Conservation (phyloP, 2,113 vertebrate species). For the Prolemur simus region DNA sequence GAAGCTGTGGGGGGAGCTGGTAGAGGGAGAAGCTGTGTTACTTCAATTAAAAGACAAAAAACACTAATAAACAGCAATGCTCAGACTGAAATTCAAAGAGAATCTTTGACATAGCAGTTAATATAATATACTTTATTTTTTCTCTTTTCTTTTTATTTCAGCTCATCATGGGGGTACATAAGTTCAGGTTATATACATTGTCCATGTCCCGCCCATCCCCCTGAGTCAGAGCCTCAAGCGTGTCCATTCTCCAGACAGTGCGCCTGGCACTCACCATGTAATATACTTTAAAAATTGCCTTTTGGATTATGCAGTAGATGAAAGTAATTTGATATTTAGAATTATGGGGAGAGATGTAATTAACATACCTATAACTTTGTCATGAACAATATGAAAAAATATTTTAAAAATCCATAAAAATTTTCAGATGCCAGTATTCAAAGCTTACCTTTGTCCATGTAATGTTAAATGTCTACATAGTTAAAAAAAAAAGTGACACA, state of each 20-base stretch:
- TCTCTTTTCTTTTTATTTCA: too few species aligned
- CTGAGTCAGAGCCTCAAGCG: too few species aligned
- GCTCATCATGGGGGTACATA: too few species aligned
- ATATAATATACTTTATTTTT: background rate
- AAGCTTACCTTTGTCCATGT: background rate
- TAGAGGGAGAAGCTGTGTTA: background rate
- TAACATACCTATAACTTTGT: background rate
- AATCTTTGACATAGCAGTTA: background rate
- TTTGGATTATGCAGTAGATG: background rate
- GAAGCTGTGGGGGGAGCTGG: too few species aligned
- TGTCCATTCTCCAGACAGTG: too few species aligned
- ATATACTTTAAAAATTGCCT: background rate
- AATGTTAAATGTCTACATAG: background rate
- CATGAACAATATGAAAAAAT: background rate
- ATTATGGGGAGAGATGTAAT: background rate
- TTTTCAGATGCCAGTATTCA: background rate
- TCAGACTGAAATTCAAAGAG: background rate
- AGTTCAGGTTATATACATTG: too few species aligned
- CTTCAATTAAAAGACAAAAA: background rate
- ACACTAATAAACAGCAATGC: background rate
- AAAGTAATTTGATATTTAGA: background rate
- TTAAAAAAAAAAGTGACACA: background rate
- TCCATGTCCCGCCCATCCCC: too few species aligned
- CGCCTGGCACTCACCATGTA: too few species aligned
- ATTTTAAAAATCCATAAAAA: background rate